phyloP scores from a whole-genome alignment of 2,797 vertebrate species.

The Odontamblyopus rebecca region DNA sequence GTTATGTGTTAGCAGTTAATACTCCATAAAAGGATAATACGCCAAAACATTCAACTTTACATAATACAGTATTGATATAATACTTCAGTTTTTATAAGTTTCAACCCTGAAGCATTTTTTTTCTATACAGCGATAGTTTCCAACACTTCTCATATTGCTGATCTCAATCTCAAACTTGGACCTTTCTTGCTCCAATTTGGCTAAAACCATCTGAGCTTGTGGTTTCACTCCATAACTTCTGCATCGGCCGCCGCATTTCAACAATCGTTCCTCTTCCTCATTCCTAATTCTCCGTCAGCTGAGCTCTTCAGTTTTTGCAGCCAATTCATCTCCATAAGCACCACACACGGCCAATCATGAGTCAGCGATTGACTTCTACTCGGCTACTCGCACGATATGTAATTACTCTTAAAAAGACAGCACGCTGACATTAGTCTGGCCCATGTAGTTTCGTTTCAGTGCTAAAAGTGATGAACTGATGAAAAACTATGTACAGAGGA shows the following conservation, averaged over 20 bases:
- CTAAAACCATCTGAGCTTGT: slow-evolving; percentile 1
- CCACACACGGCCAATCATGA: not conserved
- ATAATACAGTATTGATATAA: too few relatives aligned
- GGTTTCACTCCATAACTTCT: not conserved
- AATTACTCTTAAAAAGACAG: slow-evolving; percentile 5
- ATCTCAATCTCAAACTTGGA: not conserved
- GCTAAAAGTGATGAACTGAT: not conserved
- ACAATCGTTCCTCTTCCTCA: not conserved
- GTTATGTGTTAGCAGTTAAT: too few relatives aligned
- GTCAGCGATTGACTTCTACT: not conserved
- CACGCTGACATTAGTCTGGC: not conserved
- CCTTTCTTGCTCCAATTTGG: not conserved
- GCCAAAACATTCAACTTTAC: too few relatives aligned
- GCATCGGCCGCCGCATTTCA: not conserved
- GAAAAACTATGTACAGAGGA: too few relatives aligned
- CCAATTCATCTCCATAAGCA: not conserved
- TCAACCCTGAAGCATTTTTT: not conserved
- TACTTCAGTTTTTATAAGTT: not conserved
- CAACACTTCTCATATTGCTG: not conserved
- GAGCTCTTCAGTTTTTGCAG: slow-evolving; percentile 1
- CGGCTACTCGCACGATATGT: not conserved
- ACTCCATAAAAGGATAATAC: too few relatives aligned
- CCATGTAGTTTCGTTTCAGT: not conserved
- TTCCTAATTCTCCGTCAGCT: not conserved
- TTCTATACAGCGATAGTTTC: not conserved